Percentiles rank a stretch among this genome's conserved stretches.
These are phyloP conservation scores for Temnothorax rugatulus DNA, from an alignment of 2,888 invertebrate species.

Conservation along the genomic window DNA sequence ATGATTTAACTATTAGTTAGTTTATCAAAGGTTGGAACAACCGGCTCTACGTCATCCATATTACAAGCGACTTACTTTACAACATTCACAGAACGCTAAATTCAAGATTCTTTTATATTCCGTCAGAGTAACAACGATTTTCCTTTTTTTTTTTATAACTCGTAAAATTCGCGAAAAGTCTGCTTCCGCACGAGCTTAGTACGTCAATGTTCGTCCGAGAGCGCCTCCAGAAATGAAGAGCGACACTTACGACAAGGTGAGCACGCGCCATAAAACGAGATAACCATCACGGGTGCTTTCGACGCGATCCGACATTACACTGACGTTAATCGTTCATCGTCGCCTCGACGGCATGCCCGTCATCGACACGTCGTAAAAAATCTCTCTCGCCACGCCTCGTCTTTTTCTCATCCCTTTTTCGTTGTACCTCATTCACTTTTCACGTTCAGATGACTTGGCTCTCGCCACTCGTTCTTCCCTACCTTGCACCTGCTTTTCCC, in stretches of 20 bases:
- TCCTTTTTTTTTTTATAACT: not conserved
- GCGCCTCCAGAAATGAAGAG: constrained; percentile 16
- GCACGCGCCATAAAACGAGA: constrained; percentile 35
- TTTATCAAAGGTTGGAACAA: no score
- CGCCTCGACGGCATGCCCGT: constrained; percentile 27
- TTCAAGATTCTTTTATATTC: not conserved
- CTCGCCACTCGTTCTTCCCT: not conserved
- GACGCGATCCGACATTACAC: constrained; percentile 44
- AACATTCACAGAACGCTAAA: not conserved
- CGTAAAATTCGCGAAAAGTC: constrained; percentile 13
- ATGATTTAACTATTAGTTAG: no score
- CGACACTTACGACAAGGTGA: not conserved
- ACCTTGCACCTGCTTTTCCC: constrained; percentile 5
- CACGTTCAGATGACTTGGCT: not conserved
- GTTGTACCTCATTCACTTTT: not conserved
- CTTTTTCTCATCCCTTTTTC: not conserved
- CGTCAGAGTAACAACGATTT: not conserved
- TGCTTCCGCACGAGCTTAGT: not conserved
- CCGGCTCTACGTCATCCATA: no score
- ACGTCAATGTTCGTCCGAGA: not conserved
- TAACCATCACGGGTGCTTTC: constrained; percentile 35
- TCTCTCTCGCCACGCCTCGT: constrained; percentile 19
- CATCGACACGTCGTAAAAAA: constrained; percentile 56
- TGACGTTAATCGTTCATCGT: constrained; percentile 47
- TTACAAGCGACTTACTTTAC: not conserved